These are phyloP conservation scores for Augochlora pura DNA, from an alignment of 1,140 invertebrate species.

Conservation along the genomic window DNA sequence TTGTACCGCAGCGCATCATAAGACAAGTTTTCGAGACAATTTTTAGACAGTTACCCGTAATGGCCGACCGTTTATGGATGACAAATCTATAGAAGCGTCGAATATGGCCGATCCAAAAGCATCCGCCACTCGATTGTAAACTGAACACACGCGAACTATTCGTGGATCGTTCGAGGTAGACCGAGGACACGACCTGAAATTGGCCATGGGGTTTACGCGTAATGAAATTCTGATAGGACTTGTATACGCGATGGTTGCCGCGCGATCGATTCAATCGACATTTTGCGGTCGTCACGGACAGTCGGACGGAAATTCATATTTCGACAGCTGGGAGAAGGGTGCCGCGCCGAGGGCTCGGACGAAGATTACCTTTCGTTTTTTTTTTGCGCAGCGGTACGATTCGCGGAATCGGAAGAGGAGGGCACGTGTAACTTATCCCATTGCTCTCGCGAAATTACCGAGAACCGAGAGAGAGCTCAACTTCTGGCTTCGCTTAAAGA, in stretches of 20 bases:
- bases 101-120: slow-evolving; percentile 27
- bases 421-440: neutral
- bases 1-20: too few species aligned
- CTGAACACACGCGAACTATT: slow-evolving; percentile 27
- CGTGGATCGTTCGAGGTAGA: slow-evolving; percentile 49
- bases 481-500: too few species aligned
- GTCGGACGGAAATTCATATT: slow-evolving; percentile 56
- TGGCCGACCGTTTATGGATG: neutral
- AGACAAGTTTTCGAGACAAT: too few species aligned
- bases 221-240: slow-evolving; percentile 63
- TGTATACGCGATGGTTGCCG: slow-evolving; percentile 36
- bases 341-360: neutral
- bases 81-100: slow-evolving; percentile 1
- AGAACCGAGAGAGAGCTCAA: too few species aligned
- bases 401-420: neutral
- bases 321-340: slow-evolving; percentile 24
- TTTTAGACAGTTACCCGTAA: too few species aligned
- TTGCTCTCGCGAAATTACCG: neutral
- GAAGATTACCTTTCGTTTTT: neutral
- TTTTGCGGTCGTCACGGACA: slow-evolving; percentile 54
- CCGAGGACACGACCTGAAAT: slow-evolving; percentile 54
- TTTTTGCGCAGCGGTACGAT: neutral
- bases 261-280: slow-evolving; percentile 58
- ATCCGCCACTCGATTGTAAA: slow-evolving; percentile 21
- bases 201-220: slow-evolving; percentile 57